phyloP scores from a whole-genome alignment of 1,140 invertebrate genomes.

The Papilio polytes region DNA sequence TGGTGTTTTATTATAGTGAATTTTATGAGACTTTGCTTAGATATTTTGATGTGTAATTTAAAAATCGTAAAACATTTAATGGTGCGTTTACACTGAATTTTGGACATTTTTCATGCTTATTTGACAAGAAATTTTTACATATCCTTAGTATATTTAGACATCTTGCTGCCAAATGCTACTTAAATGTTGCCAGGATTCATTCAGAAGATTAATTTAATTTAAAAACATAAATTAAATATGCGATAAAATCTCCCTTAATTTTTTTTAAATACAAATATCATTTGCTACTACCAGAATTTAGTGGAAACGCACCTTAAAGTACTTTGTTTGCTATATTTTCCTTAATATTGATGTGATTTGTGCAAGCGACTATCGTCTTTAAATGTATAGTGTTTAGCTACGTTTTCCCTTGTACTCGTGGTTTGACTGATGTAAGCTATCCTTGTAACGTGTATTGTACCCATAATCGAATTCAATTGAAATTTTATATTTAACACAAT shows the following conservation, averaged over 20 bases:
- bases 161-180: not conserved
- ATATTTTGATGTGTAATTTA: no score
- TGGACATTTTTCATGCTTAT: not conserved
- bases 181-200: not conserved
- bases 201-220: not conserved
- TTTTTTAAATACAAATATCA: not conserved
- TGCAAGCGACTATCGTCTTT: not conserved
- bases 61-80: not conserved
- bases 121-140: not conserved
- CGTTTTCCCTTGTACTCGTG: slow-evolving; percentile 11
- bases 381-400: not conserved
- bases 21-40: slow-evolving; percentile 95
- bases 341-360: slow-evolving; percentile 14
- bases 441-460: not conserved
- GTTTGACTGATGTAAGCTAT: slow-evolving; percentile 7
- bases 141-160: not conserved
- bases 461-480: not conserved
- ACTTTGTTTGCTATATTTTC: not conserved
- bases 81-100: not conserved
- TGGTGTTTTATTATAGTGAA: slow-evolving; percentile 66
- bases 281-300: not conserved
- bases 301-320: not conserved
- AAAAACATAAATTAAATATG: not conserved
- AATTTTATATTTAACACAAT: no score
- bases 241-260: not conserved